Base-by-base conservation (phyloP, 2,888 invertebrate species). In the Drosophila rellima region DNA sequence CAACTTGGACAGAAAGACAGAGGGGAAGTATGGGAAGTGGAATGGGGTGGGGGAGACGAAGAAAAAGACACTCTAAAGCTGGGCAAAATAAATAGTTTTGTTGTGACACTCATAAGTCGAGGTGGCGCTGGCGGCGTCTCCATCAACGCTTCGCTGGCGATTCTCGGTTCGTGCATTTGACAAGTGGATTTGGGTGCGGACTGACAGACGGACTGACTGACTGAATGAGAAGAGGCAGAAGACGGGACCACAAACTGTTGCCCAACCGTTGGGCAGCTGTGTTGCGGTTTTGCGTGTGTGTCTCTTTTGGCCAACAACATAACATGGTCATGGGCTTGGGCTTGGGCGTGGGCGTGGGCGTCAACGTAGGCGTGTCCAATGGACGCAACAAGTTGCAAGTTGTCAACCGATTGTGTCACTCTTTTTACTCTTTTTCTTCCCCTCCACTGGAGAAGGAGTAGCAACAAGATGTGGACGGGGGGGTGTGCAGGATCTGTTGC, bases 81-180 rank as follows among this genome's bases (percentile, higher is more conserved):
- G 45, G 8, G 47, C 63, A 62, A 73, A 87, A 84, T 84, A 83
- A 83, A 83, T 83, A 83, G 83, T 83, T 83, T 78, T 87, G 87
- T 83, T 83, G 87, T 83, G 83, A 83, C 87, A 83, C 75, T 82
- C 87, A 80, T 82, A 87, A 83, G 83, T 78, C 73, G 77, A 67
- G 59, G 74, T 48, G 65, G 55, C 59, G 74, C 51, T 51, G 76
- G 37, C 70, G 65, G 44, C 59, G 52, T 47, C 64, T 57, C 44
- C 68, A 57, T 72, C 35, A 74, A 66, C 77, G 64, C 75, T 72
- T 68, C 51, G 76, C 47, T 61, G 72, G 75, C 54, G 65, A 70
- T 60, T 40, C 45, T 20, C 11, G 17, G 8, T 55, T 64, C 64
- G 17, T 77, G 77, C 77, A 72, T 61, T 59, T 77, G 75, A 77